Evolutionary conservation across 2,888 invertebrate genomes (phyloP).

Genomic region (Chymomyza procnemis): DNA sequence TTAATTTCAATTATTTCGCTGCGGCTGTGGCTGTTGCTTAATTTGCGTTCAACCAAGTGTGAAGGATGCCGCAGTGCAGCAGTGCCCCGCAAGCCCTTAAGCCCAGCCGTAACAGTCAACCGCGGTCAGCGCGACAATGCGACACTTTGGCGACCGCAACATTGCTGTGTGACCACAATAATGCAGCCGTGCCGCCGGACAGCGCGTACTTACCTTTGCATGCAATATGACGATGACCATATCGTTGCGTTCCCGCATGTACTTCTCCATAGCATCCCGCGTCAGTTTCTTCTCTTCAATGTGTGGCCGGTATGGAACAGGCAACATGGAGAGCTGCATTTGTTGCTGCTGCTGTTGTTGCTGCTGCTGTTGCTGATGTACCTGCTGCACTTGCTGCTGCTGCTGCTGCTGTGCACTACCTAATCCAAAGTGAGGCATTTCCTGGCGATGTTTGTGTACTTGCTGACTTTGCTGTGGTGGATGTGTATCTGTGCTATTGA

Average conservation of each 20-base stretch:
- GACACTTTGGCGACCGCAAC: conserved; percentile 31
- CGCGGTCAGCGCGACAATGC: conserved; percentile 6
- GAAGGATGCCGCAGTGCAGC: conserved; percentile 72
- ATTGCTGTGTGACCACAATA: conserved; percentile 10
- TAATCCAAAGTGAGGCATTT: conserved; percentile 78
- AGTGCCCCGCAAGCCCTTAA: not conserved
- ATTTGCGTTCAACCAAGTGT: conserved; percentile 77
- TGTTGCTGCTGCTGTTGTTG: conserved; percentile 71
- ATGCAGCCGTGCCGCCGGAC: not conserved
- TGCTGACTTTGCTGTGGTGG: not conserved
- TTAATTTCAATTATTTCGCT: conserved; percentile 75
- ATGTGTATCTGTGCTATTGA: conserved; percentile 21
- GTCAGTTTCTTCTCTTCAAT: conserved; percentile 84
- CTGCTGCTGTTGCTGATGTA: conserved; percentile 64
- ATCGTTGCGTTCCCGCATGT: conserved; percentile 94
- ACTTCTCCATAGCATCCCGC: conserved; percentile 91
- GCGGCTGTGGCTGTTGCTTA: conserved; percentile 59
- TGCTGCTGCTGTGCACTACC: conserved; percentile 77
- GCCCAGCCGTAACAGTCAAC: conserved; percentile 37
- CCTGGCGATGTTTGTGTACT: conserved; percentile 49
- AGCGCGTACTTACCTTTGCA: conserved; percentile 88
- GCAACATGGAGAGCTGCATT: conserved; percentile 75
- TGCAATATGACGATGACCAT: conserved; percentile 98
- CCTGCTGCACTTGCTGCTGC: conserved; percentile 53
- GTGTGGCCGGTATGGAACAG: conserved; percentile 75